Base-by-base conservation (phyloP, 2,113 vertebrate genomes). In the Sinosuthora webbiana region DNA sequence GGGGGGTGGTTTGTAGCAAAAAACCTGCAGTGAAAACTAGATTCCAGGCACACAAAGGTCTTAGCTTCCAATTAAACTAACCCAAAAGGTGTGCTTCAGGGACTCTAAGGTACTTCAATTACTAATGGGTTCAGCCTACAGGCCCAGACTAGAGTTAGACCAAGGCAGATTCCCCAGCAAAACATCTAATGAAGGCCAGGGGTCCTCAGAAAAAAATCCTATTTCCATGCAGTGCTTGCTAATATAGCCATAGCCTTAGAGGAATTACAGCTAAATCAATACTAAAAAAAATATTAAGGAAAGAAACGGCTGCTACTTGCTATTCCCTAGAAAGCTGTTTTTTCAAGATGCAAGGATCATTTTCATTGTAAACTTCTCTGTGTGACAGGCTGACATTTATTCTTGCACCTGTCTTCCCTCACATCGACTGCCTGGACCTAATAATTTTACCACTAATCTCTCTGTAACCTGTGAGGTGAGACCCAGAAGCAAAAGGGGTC, bases 361-460 rank as follows among this genome's bases (percentile, higher is more conserved):
- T 92, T 93, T 89, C 33, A 39, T 39, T 74, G 75, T 31, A 87
- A 96, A 92, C 31, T 21, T 80, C 59, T 53, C 42, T 33, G 7
- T 70, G 69, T 82, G 77, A 92, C 57, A 92, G 60, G 65, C 31
- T 94, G 93, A 87, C 69, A 68, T 87, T 94, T 78, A 89, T 67
- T 81, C 57, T 71, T 83, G 56, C 39, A 94, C 56, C 79, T 92
- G 16, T 59, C 76, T 86, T 84, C 45, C 82, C 47, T 92, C 80
- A 77, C 45, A 31, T 39, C 52, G 83, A 91, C 35, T 83, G 56
- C 52, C 41, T 41, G 64, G 65, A 84, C 77, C 56, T 92, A 91
- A 89, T 89, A 6, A 82, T 95, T 94, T 96, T 57, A 87, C n/a
- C 53, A 63, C 75, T 89, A 76, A 93, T 86, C 83, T 91, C 74